Base-by-base conservation (phyloP, 2,888 invertebrate species). In the Acanthosepion esculentum region DNA sequence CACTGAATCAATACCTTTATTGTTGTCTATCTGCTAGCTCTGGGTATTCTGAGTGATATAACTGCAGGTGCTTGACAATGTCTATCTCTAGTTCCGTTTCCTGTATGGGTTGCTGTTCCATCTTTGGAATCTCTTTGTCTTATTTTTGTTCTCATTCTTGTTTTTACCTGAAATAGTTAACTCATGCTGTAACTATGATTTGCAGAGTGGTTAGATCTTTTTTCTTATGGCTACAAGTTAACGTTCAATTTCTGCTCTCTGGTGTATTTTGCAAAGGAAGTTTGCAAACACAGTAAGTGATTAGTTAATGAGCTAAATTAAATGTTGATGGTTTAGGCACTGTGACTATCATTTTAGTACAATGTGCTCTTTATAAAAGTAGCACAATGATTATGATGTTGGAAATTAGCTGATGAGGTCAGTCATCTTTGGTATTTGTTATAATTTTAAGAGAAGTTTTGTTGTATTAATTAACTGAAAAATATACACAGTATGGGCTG, bases 51-150 rank as follows among this genome's bases (percentile, higher is more conserved):
- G n/a, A n/a, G 12, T 78, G n/a, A 78, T n/a, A 78, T 33, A 18
- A 15, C 78, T 33, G 78, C 78, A 33, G 78, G 78, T 20, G 78
- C 78, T 78, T 12, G 12, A 78, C 78, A 33, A 78, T n/a, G 3
- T 78, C 78, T 78, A 78, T 78, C 33, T 78, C n/a, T 78, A 78
- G 78, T 78, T 78, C n/a, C n/a, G n/a, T 78, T 78, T 78, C n/a
- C 78, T 78, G n/a, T 78, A 33, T 33, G 78, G n/a, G 12, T 78
- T 78, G 33, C 78, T 15, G 15, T 78, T 78, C 12, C n/a, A 78
- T 78, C n/a, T 78, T 78, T 78, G 78, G n/a, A n/a, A 78, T 6
- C n/a, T 78, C 78, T n/a, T n/a, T 78, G n/a, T 59, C n/a, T 12
- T n/a, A n/a, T 78, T 78, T 78, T 78, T 33, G 4, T 78, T 78